Evolutionary conservation across 2,888 invertebrate genomes (phyloP).

Genomic region (Cerastis leucographa): DNA sequence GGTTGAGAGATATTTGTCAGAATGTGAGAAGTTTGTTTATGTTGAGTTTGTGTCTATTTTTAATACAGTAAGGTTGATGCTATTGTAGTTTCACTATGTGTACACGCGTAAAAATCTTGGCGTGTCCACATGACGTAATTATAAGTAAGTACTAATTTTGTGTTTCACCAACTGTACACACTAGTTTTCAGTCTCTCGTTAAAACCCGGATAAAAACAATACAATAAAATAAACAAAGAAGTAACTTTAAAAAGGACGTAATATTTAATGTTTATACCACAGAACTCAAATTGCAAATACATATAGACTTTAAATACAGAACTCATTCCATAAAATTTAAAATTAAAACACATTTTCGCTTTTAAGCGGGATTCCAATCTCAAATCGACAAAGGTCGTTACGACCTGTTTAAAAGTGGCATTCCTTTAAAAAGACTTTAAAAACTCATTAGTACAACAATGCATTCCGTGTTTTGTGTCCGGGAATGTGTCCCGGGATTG

Average conservation of each 20-base stretch:
- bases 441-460: conserved; percentile 74
- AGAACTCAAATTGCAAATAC: conserved; percentile 36
- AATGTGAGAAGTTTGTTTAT: background rate
- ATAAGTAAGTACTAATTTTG: too few relatives aligned
- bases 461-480: conserved; percentile 75
- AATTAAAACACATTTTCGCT: conserved; percentile 57
- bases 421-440: conserved; percentile 65
- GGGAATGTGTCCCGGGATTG: conserved; percentile 71
- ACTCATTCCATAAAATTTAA: conserved; percentile 44
- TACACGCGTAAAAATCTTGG: too few relatives aligned
- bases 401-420: conserved; percentile 63
- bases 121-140: too few relatives aligned
- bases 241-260: background rate
- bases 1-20: background rate
- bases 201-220: background rate
- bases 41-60: background rate
- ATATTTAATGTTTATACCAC: background rate
- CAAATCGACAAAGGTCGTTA: conserved; percentile 61
- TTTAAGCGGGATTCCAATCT: conserved; percentile 58
- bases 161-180: too few relatives aligned
- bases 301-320: conserved; percentile 50
- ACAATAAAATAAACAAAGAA: background rate
- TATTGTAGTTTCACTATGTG: too few relatives aligned
- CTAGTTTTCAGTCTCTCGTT: too few relatives aligned
- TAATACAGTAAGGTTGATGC: background rate